These are phyloP conservation scores for Pseudanteris insignis DNA, from an alignment of 2,888 invertebrate species.

Conservation along the genomic window DNA sequence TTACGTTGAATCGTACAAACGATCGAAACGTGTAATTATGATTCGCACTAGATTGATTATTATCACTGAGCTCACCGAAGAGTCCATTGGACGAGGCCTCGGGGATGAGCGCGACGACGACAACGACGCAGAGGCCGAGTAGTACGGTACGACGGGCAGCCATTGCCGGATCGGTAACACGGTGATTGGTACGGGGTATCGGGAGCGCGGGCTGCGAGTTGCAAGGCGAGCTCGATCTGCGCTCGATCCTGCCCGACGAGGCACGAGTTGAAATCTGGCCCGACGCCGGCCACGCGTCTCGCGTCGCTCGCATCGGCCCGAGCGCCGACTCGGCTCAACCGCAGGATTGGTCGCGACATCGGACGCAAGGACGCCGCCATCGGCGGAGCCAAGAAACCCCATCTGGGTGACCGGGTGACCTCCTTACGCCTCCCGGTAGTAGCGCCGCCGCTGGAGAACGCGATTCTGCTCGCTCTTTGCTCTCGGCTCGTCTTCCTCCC, in stretches of 20 bases:
- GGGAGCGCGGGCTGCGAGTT: conserved; percentile 28
- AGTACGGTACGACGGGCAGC: conserved; percentile 42
- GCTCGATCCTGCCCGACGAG: conserved; percentile 59
- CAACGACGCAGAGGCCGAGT: conserved; percentile 50
- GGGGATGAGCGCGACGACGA: conserved; percentile 51
- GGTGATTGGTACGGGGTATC: conserved; percentile 4
- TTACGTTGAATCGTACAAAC: no score
- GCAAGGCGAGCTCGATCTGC: conserved; percentile 29
- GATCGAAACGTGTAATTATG: no score
- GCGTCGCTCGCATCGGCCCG: conserved; percentile 42
- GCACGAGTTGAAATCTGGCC: conserved; percentile 63
- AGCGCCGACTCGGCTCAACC: conserved; percentile 50
- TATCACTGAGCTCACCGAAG: conserved; percentile 58
- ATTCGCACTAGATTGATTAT: no score
- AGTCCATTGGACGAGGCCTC: conserved; percentile 60
- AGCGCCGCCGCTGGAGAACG: conserved; percentile 20
- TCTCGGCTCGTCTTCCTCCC: background rate
- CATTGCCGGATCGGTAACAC: conserved; percentile 44
- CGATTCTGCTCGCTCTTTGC: background rate
- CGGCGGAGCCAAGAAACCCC: conserved; percentile 58
- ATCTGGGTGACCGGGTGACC: conserved; percentile 66
- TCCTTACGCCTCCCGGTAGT: conserved; percentile 55
- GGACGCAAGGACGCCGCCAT: conserved; percentile 47
- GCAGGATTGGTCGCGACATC: conserved; percentile 55
- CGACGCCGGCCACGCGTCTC: conserved; percentile 54